Conservation (phyloP, 1,140 invertebrate genomes). For the Oreohelix idahoensis region DNA sequence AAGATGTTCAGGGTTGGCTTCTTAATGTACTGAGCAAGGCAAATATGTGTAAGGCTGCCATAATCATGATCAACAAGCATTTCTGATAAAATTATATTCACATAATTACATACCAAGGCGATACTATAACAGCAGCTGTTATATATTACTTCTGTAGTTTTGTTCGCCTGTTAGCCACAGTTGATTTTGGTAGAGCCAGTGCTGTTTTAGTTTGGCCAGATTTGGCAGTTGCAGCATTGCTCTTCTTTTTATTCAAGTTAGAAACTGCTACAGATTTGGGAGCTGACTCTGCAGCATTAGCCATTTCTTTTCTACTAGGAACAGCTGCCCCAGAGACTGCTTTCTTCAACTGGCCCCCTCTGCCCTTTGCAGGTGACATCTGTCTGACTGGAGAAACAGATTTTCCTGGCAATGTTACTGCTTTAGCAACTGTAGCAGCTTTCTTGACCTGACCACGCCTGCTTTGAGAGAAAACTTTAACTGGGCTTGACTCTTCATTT, state of each 20-base stretch:
- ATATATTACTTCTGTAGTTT: background rate
- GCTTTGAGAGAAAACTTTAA: background rate
- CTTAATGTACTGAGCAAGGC: background rate
- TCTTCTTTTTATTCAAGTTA: background rate
- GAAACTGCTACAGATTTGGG: background rate
- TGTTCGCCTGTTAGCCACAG: conserved; percentile 2
- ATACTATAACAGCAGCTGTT: background rate
- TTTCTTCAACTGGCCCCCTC: background rate
- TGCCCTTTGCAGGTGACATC: background rate
- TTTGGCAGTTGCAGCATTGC: background rate
- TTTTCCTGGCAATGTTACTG: background rate
- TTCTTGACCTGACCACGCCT: background rate
- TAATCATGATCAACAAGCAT: background rate
- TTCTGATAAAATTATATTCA: background rate
- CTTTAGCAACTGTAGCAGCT: background rate
- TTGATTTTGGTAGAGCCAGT: background rate
- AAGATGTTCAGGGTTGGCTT: background rate
- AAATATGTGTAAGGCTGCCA: background rate
- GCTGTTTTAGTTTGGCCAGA: background rate
- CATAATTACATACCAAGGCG: background rate
- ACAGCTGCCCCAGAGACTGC: no score
- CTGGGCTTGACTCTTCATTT: background rate
- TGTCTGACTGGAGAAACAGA: no score
- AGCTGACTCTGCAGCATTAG: background rate
- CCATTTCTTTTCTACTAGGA: no score